Evolutionary conservation across 2,888 invertebrate genomes (phyloP), one percentile per base, ranked within the genome.

Genomic region (Monochamus alternatus): DNA sequence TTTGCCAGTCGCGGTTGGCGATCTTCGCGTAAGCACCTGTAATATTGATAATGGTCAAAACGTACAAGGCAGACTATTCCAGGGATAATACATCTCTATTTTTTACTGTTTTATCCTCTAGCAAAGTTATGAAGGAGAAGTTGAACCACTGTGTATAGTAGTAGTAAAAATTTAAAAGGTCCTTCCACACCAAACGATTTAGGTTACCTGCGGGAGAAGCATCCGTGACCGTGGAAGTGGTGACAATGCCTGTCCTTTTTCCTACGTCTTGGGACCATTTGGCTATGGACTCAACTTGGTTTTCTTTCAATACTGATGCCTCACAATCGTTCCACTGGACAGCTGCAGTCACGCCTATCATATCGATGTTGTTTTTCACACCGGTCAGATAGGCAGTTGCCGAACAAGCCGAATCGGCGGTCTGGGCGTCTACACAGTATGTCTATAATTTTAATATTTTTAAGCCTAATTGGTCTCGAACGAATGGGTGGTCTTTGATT

Each of bases 361-460:
- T 95, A 3, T 93, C 94, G 81, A 92, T 91, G 86, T 95, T 95
- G 5, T 92, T 93, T 88, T 96, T 96, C 0, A 95, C 93, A 0
- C 96, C 96, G n/a, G 92, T 90, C 58, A 96, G 88, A 85, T 95
- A 95, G 0, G 96, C 95, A 0, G 96, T 96, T 0, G 95, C 94
- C 2, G 95, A 94, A 84, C 94, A 95, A 0, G 96, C 96, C 0
- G 96, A 96, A 85, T 97, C 97, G 0, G 96, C 92, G 0, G 95
- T 95, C 86, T 95, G 93, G 64, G 90, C 89, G 84, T 95, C 93
- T 0, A 94, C 92, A 81, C 94, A 65, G 65, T 65, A 65, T 2
- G 65, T 65, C 65, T 65, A 12, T 2, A 65, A 22, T 22, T 22
- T 22, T 1, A 22, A 1, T 22, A 22, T 22, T 22, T 22, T 0